Evolutionary conservation across 2,888 invertebrate species (phyloP).

Genomic region (Drosophila mimica): DNA sequence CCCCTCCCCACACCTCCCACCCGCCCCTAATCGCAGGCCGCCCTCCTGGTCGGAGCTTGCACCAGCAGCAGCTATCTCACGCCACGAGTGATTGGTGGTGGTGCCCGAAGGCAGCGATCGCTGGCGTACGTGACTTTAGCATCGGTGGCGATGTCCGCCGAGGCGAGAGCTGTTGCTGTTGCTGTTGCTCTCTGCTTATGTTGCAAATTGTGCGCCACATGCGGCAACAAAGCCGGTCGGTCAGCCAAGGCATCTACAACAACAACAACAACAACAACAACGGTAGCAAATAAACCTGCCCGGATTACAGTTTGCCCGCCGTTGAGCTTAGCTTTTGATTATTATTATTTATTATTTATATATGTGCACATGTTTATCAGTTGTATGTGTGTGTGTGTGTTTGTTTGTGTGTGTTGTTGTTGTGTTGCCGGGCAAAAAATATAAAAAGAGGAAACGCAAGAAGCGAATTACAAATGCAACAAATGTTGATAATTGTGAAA

Average conservation of each 20-base stretch:
- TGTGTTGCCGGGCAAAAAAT: slow-evolving; percentile 24
- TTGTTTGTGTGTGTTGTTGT: slow-evolving; percentile 15
- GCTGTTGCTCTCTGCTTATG: slow-evolving; percentile 12
- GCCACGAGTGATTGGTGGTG: background rate
- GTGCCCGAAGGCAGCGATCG: slow-evolving; percentile 13
- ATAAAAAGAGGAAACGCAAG: slow-evolving; percentile 18
- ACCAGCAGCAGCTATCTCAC: background rate
- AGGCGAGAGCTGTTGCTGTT: slow-evolving; percentile 21
- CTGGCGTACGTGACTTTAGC: slow-evolving; percentile 84
- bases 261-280: slow-evolving; percentile 18
- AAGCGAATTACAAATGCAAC: slow-evolving; percentile 22
- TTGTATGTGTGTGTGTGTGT: slow-evolving; percentile 16
- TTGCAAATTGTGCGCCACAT: slow-evolving; percentile 64
- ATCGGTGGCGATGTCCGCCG: slow-evolving; percentile 81
- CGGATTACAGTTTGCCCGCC: slow-evolving; percentile 65
- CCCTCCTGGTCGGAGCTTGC: background rate
- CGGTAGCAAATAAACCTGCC: slow-evolving; percentile 51
- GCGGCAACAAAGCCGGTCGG: slow-evolving; percentile 53
- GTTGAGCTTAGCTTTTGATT: slow-evolving; percentile 61
- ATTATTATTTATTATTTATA: slow-evolving; percentile 63
- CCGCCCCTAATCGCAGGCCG: background rate
- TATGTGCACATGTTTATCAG: slow-evolving; percentile 42
- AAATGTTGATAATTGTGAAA: slow-evolving; percentile 3
- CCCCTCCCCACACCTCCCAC: too few species aligned
- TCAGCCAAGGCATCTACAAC: slow-evolving; percentile 27